These are phyloP conservation scores for Plemyria rubiginata DNA, from an alignment of 2,888 invertebrate genomes.

Conservation along the genomic window DNA sequence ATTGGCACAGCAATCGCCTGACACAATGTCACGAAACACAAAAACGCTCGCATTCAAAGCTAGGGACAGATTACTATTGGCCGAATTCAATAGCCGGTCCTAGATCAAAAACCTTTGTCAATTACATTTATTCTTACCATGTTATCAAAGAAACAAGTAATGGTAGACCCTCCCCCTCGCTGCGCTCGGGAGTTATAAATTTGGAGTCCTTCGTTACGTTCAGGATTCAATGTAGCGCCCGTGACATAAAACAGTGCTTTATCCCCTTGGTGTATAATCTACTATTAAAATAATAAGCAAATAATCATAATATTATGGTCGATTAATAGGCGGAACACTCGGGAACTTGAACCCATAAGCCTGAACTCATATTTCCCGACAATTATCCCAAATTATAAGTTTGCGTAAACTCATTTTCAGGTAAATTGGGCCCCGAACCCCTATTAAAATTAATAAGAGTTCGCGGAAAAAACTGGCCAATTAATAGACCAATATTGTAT, in stretches of 20 bases:
- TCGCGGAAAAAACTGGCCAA: conserved; percentile 44
- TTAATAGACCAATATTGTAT: conserved; percentile 38
- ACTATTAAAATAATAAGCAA: too few species aligned
- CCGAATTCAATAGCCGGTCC: neutral
- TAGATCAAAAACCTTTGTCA: conserved; percentile 14
- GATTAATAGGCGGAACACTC: neutral
- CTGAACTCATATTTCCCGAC: conserved; percentile 54
- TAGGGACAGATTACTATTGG: conserved; percentile 38
- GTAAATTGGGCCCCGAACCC: conserved; percentile 51
- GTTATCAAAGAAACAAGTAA: conserved; percentile 9
- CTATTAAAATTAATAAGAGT: conserved; percentile 61
- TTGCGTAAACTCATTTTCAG: conserved; percentile 59
- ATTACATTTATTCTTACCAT: too few species aligned
- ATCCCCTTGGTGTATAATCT: too few species aligned
- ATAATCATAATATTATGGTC: conserved; percentile 33
- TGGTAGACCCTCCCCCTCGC: too few species aligned
- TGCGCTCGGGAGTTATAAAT: too few species aligned
- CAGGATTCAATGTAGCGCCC: too few species aligned
- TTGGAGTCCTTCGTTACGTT: too few species aligned
- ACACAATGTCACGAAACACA: neutral
- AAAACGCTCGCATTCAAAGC: neutral
- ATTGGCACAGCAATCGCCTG: neutral
- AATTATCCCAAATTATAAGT: conserved; percentile 59
- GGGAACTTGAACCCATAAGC: conserved; percentile 47
- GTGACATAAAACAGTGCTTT: too few species aligned